phyloP scores from a whole-genome alignment of 2,797 vertebrate genomes.

The Pelodytes ibericus region DNA sequence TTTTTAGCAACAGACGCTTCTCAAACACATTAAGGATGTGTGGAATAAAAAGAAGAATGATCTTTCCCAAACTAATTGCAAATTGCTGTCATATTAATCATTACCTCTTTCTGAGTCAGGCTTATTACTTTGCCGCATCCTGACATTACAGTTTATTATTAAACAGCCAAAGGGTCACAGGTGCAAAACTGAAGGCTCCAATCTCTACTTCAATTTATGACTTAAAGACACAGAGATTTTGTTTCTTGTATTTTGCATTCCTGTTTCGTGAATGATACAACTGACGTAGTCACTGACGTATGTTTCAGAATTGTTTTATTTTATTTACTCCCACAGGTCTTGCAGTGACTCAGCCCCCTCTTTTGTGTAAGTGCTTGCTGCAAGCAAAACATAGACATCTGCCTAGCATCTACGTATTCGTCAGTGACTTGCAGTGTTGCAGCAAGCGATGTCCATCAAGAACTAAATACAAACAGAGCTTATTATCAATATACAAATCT shows the following conservation, averaged over 20 bases:
- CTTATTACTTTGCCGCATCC: background rate
- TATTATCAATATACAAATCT: too few relatives aligned
- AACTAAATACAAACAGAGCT: too few relatives aligned
- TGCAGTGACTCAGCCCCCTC: background rate
- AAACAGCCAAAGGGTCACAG: background rate
- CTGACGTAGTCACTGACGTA: background rate
- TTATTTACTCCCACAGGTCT: background rate
- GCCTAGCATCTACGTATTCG: too few relatives aligned
- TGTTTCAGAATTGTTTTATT: background rate
- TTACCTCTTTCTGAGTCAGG: background rate
- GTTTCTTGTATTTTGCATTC: background rate
- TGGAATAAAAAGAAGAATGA: background rate
- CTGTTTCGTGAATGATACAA: background rate
- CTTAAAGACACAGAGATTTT: too few relatives aligned
- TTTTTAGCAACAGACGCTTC: constrained; percentile 5
- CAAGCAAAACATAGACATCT: too few relatives aligned
- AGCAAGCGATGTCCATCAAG: too few relatives aligned
- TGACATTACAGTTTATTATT: background rate
- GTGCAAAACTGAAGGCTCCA: background rate
- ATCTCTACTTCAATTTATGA: too few relatives aligned
- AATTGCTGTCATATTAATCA: background rate
- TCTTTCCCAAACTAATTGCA: background rate
- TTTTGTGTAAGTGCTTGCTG: too few relatives aligned
- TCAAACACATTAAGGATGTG: background rate
- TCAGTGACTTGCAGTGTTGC: too few relatives aligned